Conservation (phyloP, 2,888 invertebrate species). For the Dermolepida albohirtum region DNA sequence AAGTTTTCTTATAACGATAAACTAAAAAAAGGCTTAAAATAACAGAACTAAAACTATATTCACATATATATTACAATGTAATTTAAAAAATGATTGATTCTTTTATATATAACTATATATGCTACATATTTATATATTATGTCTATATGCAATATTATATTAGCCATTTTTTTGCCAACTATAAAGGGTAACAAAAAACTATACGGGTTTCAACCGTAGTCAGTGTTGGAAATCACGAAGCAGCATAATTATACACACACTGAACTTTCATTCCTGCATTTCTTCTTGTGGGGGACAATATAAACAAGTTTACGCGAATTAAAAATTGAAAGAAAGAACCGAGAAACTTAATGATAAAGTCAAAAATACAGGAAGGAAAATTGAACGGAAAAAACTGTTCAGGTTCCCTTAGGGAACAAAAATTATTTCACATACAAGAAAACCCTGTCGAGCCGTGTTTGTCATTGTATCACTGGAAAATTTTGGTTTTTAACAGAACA, state of each 20-base stretch:
- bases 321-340: slow-evolving; percentile 50
- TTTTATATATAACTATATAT: slow-evolving; percentile 56
- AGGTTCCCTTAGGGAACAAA: slow-evolving; percentile 31
- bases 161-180: slow-evolving; percentile 63
- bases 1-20: slow-evolving; percentile 53
- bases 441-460: slow-evolving; percentile 1
- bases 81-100: slow-evolving; percentile 64
- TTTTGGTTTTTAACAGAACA: neutral
- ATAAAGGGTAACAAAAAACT: slow-evolving; percentile 63
- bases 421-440: slow-evolving; percentile 13
- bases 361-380: slow-evolving; percentile 44
- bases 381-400: slow-evolving; percentile 36
- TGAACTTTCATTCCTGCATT: slow-evolving; percentile 48
- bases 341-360: slow-evolving; percentile 38
- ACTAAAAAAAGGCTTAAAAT: slow-evolving; percentile 51
- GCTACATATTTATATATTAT: slow-evolving; percentile 64
- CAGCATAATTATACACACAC: slow-evolving; percentile 7
- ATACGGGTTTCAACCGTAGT: slow-evolving; percentile 46
- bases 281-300: slow-evolving; percentile 48
- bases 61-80: slow-evolving; percentile 65
- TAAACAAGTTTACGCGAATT: slow-evolving; percentile 40
- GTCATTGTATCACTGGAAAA: neutral
- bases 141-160: slow-evolving; percentile 62
- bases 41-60: slow-evolving; percentile 64
- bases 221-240: slow-evolving; percentile 27